Conservation (phyloP, 2,797 vertebrate species). For the Masticophis lateralis region DNA sequence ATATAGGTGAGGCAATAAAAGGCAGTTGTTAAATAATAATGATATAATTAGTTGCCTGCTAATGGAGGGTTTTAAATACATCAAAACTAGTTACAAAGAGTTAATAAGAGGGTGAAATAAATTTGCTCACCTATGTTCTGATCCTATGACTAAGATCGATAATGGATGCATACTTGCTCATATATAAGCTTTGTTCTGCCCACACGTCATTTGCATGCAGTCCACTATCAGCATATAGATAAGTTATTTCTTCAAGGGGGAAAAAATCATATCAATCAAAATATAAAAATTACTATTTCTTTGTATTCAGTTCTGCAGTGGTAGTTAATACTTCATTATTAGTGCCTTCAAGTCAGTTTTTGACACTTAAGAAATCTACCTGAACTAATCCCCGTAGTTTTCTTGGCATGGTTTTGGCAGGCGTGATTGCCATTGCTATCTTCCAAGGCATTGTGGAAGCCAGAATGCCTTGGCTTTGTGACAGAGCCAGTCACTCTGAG, state of each 20-base stretch:
- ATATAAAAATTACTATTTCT: neutral
- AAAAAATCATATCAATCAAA: neutral
- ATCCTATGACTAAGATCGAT: neutral
- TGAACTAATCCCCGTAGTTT: neutral
- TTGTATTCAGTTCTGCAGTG: neutral
- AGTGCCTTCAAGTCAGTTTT: neutral
- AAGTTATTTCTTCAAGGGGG: neutral
- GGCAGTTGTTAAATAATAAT: neutral
- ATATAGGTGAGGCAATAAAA: neutral
- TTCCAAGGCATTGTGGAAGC: neutral
- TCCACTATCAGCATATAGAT: neutral
- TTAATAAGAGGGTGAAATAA: neutral
- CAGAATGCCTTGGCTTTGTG: too few relatives aligned
- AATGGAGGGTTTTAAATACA: neutral
- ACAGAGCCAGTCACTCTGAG: neutral
- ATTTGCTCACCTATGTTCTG: neutral
- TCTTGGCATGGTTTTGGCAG: neutral
- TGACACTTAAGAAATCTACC: neutral
- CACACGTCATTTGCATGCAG: neutral
- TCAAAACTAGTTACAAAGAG: neutral
- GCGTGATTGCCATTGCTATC: neutral
- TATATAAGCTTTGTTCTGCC: neutral
- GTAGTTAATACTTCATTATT: neutral
- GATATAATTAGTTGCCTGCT: neutral
- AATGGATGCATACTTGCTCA: neutral